Conservation (phyloP, 1,140 invertebrate species). For the Adelges cooleyi region DNA sequence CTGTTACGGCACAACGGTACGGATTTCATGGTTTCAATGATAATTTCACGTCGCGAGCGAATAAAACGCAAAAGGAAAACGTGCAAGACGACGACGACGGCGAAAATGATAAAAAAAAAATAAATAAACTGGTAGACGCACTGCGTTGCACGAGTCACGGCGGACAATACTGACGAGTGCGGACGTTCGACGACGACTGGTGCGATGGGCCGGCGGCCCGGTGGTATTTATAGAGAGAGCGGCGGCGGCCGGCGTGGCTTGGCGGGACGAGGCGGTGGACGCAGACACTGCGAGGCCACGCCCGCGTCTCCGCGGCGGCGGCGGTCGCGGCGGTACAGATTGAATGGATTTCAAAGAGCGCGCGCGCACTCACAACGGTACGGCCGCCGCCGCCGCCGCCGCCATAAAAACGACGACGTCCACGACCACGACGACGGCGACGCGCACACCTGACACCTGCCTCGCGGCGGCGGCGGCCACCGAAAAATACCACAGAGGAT, state of each 20-base stretch:
- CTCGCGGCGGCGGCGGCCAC: constrained; percentile 20
- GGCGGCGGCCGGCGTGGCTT: not conserved
- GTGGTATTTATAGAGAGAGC: constrained; percentile 23
- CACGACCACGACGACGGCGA: not conserved
- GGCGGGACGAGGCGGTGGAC: not conserved
- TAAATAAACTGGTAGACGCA: not conserved
- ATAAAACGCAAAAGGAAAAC: no score
- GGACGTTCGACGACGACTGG: not conserved
- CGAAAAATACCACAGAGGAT: constrained; percentile 27
- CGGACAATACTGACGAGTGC: not conserved
- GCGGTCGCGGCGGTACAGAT: constrained; percentile 3
- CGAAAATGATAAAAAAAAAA: no score
- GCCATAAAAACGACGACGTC: not conserved
- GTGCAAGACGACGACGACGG: no score
- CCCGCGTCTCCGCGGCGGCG: not conserved
- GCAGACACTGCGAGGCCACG: not conserved
- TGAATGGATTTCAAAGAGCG: constrained; percentile 19
- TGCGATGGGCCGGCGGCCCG: not conserved
- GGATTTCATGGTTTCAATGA: constrained; percentile 5
- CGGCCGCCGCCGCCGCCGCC: not conserved
- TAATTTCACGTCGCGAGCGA: not conserved
- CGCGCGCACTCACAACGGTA: not conserved
- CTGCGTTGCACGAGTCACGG: not conserved
- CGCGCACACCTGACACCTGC: constrained; percentile 28
- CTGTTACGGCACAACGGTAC: constrained; percentile 27